Conservation (phyloP, 2,797 vertebrate genomes). For the Malurus splendens region DNA sequence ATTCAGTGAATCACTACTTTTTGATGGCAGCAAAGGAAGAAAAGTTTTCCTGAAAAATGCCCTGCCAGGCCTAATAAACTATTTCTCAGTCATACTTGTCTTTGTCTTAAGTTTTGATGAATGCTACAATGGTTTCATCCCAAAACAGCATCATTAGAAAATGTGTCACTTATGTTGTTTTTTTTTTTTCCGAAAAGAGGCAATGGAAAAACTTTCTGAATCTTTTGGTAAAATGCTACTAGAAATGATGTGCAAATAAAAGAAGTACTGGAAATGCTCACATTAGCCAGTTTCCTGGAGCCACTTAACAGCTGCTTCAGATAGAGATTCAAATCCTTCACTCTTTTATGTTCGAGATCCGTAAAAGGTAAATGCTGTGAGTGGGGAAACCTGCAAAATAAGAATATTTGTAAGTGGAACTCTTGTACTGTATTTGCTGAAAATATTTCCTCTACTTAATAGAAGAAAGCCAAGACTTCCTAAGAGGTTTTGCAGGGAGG, state of each 20-base stretch:
- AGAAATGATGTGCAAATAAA: not conserved
- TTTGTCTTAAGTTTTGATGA: not conserved
- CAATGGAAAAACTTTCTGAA: not conserved
- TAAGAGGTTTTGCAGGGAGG: not conserved
- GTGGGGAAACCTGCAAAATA: constrained; percentile 79
- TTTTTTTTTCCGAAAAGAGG: not conserved
- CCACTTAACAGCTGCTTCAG: constrained; percentile 80
- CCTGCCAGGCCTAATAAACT: constrained; percentile 1
- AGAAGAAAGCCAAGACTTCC: not conserved
- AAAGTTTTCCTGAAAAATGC: not conserved
- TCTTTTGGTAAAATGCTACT: not conserved
- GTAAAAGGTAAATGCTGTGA: constrained; percentile 75
- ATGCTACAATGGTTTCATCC: not conserved
- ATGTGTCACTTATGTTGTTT: not conserved
- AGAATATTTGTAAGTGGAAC: not conserved
- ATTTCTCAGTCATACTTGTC: not conserved
- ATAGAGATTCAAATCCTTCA: constrained; percentile 80
- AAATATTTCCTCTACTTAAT: not conserved
- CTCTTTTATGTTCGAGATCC: constrained; percentile 63
- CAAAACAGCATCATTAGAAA: not conserved
- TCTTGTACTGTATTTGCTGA: not conserved
- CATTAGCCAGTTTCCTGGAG: constrained; percentile 66
- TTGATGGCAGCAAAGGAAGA: not conserved
- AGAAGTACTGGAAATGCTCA: constrained; percentile 7
- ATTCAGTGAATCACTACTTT: constrained; percentile 16